Base-by-base conservation (phyloP, 2,888 invertebrate genomes). In the Ectemnius lituratus region DNA sequence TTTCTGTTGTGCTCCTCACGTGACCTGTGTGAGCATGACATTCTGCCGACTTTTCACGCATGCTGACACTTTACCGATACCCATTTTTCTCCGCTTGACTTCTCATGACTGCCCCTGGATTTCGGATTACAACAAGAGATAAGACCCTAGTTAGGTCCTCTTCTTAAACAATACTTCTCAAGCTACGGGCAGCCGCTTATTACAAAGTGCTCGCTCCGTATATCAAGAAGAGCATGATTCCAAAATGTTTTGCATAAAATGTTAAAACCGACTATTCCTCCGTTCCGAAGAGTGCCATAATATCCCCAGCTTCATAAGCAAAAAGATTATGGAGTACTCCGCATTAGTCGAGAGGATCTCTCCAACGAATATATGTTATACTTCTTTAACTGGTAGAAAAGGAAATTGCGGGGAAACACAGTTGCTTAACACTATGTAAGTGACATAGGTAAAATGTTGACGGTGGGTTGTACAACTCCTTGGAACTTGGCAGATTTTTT, bases 41-140 rank as follows among this genome's bases (percentile, higher is more conserved):
- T 90, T 89, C 90, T 87, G 90, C 88, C 82, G 90, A 86, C 88
- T 90, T 90, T 86, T 90, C 90, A 83, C 90, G 90, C 90, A 90
- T 90, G 83, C 88, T 90, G 89, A 87, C 79, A 87, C 85, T 87
- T 85, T 84, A 85, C 80, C 85, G 85, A 80, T 85, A 89, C 82
- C 90, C 87, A 88, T 88, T 87, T 86, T 88, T 81, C 82, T 84
- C 83, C 82, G 82, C 85, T 88, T 85, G 86, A 80, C 87, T 85
- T 85, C 79, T 88, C 92, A 92, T 88, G 90, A 90, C 92, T 91
- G 90, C 75, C 76, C 81, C 73, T 80, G 73, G 60, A 62, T 62
- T 72, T 73, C 60, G 16, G 27, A 59, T 66, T 49, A 47, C 58
- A 11, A 56, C 49, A 45, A 70, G 59, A 73, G 69, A 69, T 37